A percentile compares a stretch with the other conserved stretches of the same genome.
These are phyloP conservation scores for Solea solea DNA, from an alignment of 2,113 vertebrate genomes.

Conservation along the genomic window DNA sequence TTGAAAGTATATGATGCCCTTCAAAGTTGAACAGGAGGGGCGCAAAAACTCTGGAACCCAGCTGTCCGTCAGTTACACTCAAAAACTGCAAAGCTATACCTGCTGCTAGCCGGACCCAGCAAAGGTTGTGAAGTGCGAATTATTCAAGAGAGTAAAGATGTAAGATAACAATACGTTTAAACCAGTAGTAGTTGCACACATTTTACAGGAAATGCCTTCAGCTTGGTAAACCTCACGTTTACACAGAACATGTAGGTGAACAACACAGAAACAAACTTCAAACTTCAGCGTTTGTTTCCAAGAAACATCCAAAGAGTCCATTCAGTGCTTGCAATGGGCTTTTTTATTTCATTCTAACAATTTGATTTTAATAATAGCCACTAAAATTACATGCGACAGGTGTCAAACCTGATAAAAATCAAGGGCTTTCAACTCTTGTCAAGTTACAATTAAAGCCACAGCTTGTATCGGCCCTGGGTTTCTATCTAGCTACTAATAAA, in stretches of 20 bases:
- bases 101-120: background rate
- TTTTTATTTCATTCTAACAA: background rate
- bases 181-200: background rate
- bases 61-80: background rate
- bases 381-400: background rate
- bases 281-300: background rate
- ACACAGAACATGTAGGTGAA: no score
- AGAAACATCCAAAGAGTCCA: background rate
- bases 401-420: background rate
- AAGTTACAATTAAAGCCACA: background rate
- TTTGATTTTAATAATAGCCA: background rate
- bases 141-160: background rate
- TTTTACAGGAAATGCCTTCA: background rate
- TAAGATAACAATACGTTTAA: background rate
- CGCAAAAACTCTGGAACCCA: background rate
- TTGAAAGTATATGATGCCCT: background rate
- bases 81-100: constrained; percentile 2
- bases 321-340: background rate
- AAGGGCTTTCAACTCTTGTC: background rate
- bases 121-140: background rate
- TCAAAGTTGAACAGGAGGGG: background rate
- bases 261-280: no score
- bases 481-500: background rate
- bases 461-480: background rate
- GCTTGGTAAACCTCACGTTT: no score